phyloP scores from a whole-genome alignment of 2,888 invertebrate genomes.

The Lasioglossum vierecki region DNA sequence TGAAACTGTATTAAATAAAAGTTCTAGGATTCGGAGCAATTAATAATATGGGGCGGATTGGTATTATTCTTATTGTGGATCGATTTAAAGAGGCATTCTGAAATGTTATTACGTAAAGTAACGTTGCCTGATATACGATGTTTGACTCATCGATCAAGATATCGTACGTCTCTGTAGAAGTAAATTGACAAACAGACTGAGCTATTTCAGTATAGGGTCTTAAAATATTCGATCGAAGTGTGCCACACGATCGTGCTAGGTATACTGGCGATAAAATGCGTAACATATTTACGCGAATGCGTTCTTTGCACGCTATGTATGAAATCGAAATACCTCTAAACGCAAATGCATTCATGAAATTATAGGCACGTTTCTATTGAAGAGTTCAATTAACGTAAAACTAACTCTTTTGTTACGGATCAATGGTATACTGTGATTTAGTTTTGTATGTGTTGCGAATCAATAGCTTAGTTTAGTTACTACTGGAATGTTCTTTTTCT shows the following conservation, averaged over 20 bases:
- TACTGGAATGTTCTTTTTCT: too few species aligned
- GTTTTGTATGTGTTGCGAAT: too few species aligned
- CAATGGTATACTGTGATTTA: too few species aligned
- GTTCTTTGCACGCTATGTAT: neutral
- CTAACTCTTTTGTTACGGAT: too few species aligned
- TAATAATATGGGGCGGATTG: too few species aligned
- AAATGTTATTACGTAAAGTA: slow-evolving; percentile 63
- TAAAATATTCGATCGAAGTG: slow-evolving; percentile 16
- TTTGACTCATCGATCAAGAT: slow-evolving; percentile 67
- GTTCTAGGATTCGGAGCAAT: too few species aligned
- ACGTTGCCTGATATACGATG: slow-evolving; percentile 46
- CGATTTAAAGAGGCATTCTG: slow-evolving; percentile 7
- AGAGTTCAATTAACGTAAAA: too few species aligned
- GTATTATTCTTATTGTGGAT: neutral
- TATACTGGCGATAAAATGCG: neutral
- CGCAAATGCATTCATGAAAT: neutral
- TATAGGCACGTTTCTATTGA: neutral
- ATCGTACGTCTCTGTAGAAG: slow-evolving; percentile 48
- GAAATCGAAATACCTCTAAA: neutral
- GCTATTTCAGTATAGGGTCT: slow-evolving; percentile 62
- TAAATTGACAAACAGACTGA: slow-evolving; percentile 70
- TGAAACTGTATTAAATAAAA: too few species aligned
- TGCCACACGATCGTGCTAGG: neutral
- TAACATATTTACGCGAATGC: neutral
- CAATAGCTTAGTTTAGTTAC: too few species aligned